These are phyloP conservation scores for Drosophila sproati DNA, from an alignment of 1,140 invertebrate genomes.

Conservation along the genomic window DNA sequence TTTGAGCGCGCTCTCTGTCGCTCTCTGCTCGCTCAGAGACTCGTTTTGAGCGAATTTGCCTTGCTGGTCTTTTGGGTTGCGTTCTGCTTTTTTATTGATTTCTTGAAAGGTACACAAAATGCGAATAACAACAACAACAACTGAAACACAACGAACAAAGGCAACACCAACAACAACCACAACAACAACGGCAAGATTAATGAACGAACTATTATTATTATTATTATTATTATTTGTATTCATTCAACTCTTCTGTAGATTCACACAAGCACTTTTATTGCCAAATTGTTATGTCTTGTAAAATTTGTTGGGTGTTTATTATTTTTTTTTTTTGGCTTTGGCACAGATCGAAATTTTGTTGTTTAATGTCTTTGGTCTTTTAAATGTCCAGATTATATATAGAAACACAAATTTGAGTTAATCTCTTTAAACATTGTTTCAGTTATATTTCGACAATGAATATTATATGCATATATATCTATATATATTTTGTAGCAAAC, in stretches of 20 bases:
- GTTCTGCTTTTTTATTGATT: conserved; percentile 81
- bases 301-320: not conserved
- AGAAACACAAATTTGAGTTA: not conserved
- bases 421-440: not conserved
- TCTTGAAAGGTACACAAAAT: conserved; percentile 84
- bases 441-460: not conserved
- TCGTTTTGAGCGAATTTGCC: conserved; percentile 76
- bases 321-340: conserved; percentile 7
- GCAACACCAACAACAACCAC: conserved; percentile 58
- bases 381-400: conserved; percentile 3
- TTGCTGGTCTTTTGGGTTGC: conserved; percentile 57
- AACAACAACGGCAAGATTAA: conserved; percentile 39
- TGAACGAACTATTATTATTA: conserved; percentile 38
- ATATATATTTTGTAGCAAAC: conserved; percentile 34
- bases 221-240: conserved; percentile 19
- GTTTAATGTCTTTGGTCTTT: conserved; percentile 1
- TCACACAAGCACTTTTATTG: conserved; percentile 27
- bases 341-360: conserved; percentile 7
- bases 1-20: conserved; percentile 14
- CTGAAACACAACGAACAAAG: conserved; percentile 61
- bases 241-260: conserved; percentile 25
- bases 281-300: not conserved
- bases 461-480: not conserved
- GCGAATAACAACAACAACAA: conserved; percentile 73
- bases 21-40: conserved; percentile 37